These are phyloP conservation scores for Microchrysa polita DNA, from an alignment of 2,888 invertebrate genomes.

Conservation along the genomic window DNA sequence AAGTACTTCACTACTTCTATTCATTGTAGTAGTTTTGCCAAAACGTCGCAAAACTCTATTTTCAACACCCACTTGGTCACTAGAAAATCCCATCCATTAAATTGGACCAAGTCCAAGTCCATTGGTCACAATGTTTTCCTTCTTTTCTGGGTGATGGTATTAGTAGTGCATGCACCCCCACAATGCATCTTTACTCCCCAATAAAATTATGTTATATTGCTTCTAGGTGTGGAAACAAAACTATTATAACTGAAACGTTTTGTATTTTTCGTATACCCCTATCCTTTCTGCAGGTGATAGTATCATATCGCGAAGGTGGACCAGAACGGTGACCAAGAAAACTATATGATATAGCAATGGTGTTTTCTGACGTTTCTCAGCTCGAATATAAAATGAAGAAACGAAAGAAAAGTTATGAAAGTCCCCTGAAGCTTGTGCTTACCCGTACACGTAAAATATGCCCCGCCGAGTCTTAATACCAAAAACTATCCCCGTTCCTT, in stretches of 20 bases:
- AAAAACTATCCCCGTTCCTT: background rate
- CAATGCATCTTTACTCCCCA: background rate
- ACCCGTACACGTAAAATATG: no score
- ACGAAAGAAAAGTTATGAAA: constrained; percentile 37
- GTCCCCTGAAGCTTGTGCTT: background rate
- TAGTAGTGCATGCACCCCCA: no score
- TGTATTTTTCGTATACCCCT: background rate
- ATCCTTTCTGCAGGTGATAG: background rate
- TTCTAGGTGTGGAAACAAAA: constrained; percentile 31
- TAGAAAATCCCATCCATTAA: constrained; percentile 21
- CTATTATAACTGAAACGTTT: constrained; percentile 24
- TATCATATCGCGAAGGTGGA: background rate
- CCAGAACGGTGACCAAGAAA: constrained; percentile 14
- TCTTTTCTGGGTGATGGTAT: no score
- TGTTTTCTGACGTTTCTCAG: background rate
- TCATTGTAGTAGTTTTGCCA: constrained; percentile 29
- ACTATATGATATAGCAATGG: constrained; percentile 21
- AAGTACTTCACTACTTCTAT: constrained; percentile 15
- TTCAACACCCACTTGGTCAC: constrained; percentile 22
- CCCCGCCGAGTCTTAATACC: background rate
- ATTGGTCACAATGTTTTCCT: constrained; percentile 10
- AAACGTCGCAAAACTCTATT: background rate
- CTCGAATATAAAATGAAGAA: no score
- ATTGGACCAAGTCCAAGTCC: constrained; percentile 34
- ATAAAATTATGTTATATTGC: constrained; percentile 28